Percentiles rank a stretch among this genome's conserved stretches.
phyloP scores from a whole-genome alignment of 1,140 invertebrate genomes.

The Cotesia chilonis region DNA sequence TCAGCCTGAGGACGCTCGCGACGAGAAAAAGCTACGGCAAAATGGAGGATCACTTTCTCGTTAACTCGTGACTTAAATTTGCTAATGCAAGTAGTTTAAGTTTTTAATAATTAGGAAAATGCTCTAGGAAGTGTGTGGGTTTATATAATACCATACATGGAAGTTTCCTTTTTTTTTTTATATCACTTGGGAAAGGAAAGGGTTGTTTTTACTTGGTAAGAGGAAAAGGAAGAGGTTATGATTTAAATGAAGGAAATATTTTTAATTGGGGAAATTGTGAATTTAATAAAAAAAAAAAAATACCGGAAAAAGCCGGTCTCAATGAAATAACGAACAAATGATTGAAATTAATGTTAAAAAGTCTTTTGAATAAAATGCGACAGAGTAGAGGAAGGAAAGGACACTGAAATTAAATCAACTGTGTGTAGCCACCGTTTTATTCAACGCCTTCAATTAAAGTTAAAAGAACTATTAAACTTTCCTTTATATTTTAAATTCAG shows the following conservation, averaged over 20 bases:
- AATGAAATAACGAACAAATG: neutral
- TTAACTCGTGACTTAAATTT: neutral
- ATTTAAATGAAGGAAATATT: neutral
- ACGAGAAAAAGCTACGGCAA: neutral
- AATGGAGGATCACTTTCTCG: slow-evolving; percentile 5
- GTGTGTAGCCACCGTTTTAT: no score
- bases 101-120: neutral
- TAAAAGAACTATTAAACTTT: no score
- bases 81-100: neutral
- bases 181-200: no score
- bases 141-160: neutral
- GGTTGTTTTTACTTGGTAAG: no score
- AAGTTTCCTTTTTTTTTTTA: no score
- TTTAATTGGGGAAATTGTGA: neutral
- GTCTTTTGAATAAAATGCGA: neutral
- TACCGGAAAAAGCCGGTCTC: neutral
- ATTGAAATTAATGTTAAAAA: neutral
- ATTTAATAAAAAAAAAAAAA: neutral
- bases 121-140: neutral
- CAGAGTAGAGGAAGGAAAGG: no score
- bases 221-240: no score
- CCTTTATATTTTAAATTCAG: no score
- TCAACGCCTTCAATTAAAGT: no score
- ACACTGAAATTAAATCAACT: no score
- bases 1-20: slow-evolving; percentile 9